phyloP scores from a whole-genome alignment of 37 sponge, comb jelly and placozoan species.

The Petrosia ficiformis region DNA sequence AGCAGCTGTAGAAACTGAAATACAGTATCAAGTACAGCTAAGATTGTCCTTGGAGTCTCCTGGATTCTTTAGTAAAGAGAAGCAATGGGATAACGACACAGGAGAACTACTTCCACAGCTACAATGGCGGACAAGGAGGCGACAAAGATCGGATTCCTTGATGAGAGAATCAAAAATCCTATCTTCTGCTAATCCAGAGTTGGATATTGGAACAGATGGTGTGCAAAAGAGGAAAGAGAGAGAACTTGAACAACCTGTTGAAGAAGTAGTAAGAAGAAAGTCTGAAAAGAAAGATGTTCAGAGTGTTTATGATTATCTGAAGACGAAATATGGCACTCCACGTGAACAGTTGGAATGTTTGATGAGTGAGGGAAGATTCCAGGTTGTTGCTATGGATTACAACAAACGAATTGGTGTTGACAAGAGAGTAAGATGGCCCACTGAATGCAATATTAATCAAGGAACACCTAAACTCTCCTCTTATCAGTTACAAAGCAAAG shows the following conservation, averaged over 20 bases:
- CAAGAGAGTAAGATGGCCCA: slow-evolving; percentile 11
- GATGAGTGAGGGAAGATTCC: background rate
- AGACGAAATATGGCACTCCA: slow-evolving; percentile 34
- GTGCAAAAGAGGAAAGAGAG: background rate
- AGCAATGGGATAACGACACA: background rate
- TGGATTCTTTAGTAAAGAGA: background rate
- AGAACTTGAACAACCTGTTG: background rate
- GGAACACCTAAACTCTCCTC: slow-evolving; percentile 2
- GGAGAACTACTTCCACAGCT: background rate
- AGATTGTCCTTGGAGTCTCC: background rate
- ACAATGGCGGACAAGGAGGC: background rate
- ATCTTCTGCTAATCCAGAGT: background rate
- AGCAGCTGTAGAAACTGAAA: slow-evolving; percentile 16
- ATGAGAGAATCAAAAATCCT: background rate
- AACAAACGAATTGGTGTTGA: background rate
- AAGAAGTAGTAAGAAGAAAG: background rate
- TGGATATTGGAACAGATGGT: no score
- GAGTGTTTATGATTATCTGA: slow-evolving; percentile 7
- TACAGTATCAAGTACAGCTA: slow-evolving; percentile 27
- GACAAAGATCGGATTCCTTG: background rate
- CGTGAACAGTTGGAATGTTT: slow-evolving; percentile 13
- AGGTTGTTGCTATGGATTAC: background rate
- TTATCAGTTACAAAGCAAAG: background rate
- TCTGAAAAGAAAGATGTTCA: background rate
- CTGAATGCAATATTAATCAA: slow-evolving; percentile 5